A percentile compares a stretch with the other conserved stretches of the same genome.
phyloP scores from a whole-genome alignment of 2,888 invertebrate genomes.

The Heteromurus nitidus region DNA sequence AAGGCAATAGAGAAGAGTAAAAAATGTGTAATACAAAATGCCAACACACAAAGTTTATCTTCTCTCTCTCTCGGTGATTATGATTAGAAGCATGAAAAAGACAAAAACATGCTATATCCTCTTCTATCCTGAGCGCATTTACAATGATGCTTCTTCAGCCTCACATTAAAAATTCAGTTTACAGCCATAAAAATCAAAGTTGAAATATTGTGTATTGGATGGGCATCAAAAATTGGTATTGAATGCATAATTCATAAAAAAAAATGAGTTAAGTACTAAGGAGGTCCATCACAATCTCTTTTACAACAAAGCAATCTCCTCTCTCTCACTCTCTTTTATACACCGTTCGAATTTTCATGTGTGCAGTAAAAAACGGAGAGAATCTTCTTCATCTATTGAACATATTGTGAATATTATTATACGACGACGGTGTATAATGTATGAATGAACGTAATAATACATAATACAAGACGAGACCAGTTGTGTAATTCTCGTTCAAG shows the following conservation, averaged over 20 bases:
- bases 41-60: not conserved
- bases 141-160: not conserved
- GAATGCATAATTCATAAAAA: slow-evolving; percentile 66
- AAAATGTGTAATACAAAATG: not conserved
- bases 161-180: slow-evolving; percentile 63
- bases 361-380: too few relatives aligned
- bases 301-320: slow-evolving; percentile 3
- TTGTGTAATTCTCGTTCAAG: slow-evolving; percentile 32
- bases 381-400: too few relatives aligned
- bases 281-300: slow-evolving; percentile 39
- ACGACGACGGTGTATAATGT: slow-evolving; percentile 16
- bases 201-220: slow-evolving; percentile 67
- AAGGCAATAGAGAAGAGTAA: not conserved
- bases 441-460: slow-evolving; percentile 25
- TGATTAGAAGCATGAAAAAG: slow-evolving; percentile 12
- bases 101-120: not conserved
- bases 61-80: too few relatives aligned
- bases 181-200: slow-evolving; percentile 66
- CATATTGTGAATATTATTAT: too few relatives aligned
- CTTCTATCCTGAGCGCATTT: not conserved
- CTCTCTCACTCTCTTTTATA: too few relatives aligned
- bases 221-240: slow-evolving; percentile 66
- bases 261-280: slow-evolving; percentile 47
- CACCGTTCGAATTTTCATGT: not conserved
- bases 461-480: slow-evolving; percentile 31